A percentile compares a stretch with the other conserved stretches of the same genome.
These are phyloP conservation scores for Bryconaethiops microstoma DNA, from an alignment of 2,797 vertebrate species.

Conservation along the genomic window DNA sequence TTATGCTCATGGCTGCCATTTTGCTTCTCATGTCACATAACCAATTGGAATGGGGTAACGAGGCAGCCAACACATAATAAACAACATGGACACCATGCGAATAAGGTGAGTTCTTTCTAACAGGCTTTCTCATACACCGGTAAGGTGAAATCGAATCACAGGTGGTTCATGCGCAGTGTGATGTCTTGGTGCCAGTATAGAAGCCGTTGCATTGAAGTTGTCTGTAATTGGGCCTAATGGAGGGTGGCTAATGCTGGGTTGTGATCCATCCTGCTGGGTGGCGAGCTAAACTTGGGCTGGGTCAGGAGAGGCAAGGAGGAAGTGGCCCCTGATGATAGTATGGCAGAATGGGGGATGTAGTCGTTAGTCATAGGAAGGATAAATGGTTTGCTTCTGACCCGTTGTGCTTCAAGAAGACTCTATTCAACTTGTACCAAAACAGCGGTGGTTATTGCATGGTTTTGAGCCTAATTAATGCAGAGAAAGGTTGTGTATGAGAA, in stretches of 20 bases:
- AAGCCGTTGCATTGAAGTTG: slow-evolving; percentile 61
- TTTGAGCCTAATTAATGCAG: neutral
- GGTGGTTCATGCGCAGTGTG: slow-evolving; percentile 37
- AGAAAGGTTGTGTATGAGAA: neutral
- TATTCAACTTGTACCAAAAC: slow-evolving; percentile 20
- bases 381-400: slow-evolving; percentile 73
- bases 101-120: neutral
- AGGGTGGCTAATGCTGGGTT: slow-evolving; percentile 67
- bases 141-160: neutral
- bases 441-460: neutral
- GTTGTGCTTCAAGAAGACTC: slow-evolving; percentile 56
- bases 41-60: neutral
- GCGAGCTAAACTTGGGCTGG: slow-evolving; percentile 49
- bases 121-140: neutral
- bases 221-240: slow-evolving; percentile 71
- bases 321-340: slow-evolving; percentile 65
- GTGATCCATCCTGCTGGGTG: slow-evolving; percentile 55
- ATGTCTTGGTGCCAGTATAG: slow-evolving; percentile 60
- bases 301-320: slow-evolving; percentile 68
- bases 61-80: neutral
- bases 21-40: neutral
- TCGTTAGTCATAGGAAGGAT: slow-evolving; percentile 79
- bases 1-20: neutral
- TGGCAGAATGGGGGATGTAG: slow-evolving; percentile 78
- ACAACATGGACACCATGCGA: too few relatives aligned